A percentile compares a stretch with the other conserved stretches of the same genome.
Conservation (phyloP, 2,888 invertebrate species). For the Coelopa pilipes region DNA sequence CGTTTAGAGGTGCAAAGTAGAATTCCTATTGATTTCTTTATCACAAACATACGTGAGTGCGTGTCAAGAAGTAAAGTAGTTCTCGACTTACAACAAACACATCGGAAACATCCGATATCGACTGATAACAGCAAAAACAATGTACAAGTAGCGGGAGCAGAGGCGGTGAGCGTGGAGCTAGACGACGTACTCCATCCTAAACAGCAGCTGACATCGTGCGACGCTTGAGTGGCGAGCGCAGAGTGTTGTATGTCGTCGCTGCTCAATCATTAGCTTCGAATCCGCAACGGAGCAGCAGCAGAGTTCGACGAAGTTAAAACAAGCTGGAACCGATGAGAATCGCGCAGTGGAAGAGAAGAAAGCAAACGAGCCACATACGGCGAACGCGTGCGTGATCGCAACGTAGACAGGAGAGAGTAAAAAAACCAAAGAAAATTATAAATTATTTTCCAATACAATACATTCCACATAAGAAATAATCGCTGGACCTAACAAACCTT, state of each 20-base stretch:
- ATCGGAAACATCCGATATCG: background rate
- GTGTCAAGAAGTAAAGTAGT: background rate
- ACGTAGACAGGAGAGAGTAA: background rate
- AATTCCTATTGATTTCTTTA: background rate
- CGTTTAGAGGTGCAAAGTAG: too few species aligned
- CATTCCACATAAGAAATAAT: conserved; percentile 2
- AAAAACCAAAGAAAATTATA: background rate
- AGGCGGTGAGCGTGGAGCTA: too few species aligned
- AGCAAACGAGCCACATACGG: conserved; percentile 13
- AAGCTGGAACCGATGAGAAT: conserved; percentile 16
- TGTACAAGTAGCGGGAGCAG: background rate
- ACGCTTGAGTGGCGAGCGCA: background rate
- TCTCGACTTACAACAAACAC: background rate
- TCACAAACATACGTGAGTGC: background rate
- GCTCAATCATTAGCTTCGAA: conserved; percentile 8
- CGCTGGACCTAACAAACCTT: too few species aligned
- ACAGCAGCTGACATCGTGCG: background rate
- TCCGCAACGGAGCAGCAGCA: conserved; percentile 14
- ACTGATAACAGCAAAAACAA: background rate
- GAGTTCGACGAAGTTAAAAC: conserved; percentile 4
- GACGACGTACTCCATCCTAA: background rate
- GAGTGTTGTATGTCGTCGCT: background rate
- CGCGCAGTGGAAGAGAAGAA: conserved; percentile 17
- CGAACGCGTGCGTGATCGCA: background rate
- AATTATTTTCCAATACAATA: background rate